phyloP scores from a whole-genome alignment of 2,113 vertebrate species.

The Hipposideros armiger region DNA sequence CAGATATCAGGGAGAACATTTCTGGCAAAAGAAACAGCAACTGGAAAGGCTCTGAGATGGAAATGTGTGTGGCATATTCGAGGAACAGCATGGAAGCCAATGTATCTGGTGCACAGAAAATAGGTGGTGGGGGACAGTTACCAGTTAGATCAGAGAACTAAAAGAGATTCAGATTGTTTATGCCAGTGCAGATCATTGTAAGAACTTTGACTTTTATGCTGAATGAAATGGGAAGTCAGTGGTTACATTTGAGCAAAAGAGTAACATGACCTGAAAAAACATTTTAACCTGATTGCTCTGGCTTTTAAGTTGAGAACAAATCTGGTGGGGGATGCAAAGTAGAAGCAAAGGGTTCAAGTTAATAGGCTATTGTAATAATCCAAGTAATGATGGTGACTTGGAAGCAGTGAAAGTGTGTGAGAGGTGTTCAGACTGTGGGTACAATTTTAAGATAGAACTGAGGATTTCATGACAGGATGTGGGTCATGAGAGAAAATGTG shows the following conservation, averaged over 20 bases:
- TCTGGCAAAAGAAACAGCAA: not conserved
- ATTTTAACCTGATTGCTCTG: not conserved
- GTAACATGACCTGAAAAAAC: not conserved
- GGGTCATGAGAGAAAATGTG: not conserved
- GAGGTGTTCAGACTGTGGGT: not conserved
- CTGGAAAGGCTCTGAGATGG: not conserved
- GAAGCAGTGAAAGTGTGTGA: not conserved
- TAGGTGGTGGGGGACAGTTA: not conserved
- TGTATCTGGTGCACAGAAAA: not conserved
- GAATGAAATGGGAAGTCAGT: not conserved
- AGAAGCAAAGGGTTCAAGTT: not conserved
- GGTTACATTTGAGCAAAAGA: constrained; percentile 12
- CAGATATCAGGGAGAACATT: not conserved
- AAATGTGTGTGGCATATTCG: not conserved
- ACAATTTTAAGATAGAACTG: not conserved
- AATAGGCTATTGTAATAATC: not conserved
- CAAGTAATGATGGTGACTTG: not conserved
- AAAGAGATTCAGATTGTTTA: not conserved
- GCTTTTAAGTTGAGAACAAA: not conserved
- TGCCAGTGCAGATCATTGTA: not conserved
- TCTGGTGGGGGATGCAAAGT: not conserved
- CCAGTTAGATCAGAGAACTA: not conserved
- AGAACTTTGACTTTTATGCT: not conserved
- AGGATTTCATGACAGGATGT: not conserved
- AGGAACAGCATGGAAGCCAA: not conserved